A percentile compares a stretch with the other conserved stretches of the same genome.
These are phyloP conservation scores for Cotesia typhae DNA, from an alignment of 1,140 invertebrate genomes.

Conservation along the genomic window DNA sequence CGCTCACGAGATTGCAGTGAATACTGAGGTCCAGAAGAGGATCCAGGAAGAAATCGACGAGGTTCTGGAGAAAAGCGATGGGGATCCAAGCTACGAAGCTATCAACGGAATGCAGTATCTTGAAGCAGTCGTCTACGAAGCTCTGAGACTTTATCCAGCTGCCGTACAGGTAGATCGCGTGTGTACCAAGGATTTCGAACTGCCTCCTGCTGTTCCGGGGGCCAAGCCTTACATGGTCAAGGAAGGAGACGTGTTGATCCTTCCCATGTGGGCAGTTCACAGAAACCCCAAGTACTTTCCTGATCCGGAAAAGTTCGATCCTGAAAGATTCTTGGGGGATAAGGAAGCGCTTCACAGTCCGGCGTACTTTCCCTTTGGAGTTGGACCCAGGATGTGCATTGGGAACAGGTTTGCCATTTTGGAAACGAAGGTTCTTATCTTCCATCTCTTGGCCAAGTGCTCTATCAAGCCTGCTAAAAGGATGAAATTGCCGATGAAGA, in stretches of 20 bases:
- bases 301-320: slow-evolving; percentile 66
- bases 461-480: not conserved
- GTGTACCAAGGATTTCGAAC: slow-evolving; percentile 62
- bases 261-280: slow-evolving; percentile 64
- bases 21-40: slow-evolving; percentile 69
- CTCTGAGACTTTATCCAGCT: slow-evolving; percentile 69
- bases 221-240: slow-evolving; percentile 4
- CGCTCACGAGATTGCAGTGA: slow-evolving; percentile 67
- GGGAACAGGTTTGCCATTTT: slow-evolving; percentile 22
- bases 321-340: slow-evolving; percentile 68
- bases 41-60: slow-evolving; percentile 68
- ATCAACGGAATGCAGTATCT: slow-evolving; percentile 62
- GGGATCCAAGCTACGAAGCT: slow-evolving; percentile 57
- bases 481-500: slow-evolving; percentile 1
- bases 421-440: not conserved
- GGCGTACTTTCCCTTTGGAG: slow-evolving; percentile 48
- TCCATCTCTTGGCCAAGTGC: not conserved
- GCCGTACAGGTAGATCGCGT: slow-evolving; percentile 61
- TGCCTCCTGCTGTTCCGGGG: slow-evolving; percentile 32
- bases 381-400: slow-evolving; percentile 37
- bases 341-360: slow-evolving; percentile 45
- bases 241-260: slow-evolving; percentile 34
- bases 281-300: slow-evolving; percentile 66
- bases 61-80: slow-evolving; percentile 55
- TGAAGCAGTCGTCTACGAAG: slow-evolving; percentile 62